Percentiles rank a stretch among this genome's conserved stretches.
phyloP scores from a whole-genome alignment of 2,113 vertebrate species.

The Formicarius rufipectus region DNA sequence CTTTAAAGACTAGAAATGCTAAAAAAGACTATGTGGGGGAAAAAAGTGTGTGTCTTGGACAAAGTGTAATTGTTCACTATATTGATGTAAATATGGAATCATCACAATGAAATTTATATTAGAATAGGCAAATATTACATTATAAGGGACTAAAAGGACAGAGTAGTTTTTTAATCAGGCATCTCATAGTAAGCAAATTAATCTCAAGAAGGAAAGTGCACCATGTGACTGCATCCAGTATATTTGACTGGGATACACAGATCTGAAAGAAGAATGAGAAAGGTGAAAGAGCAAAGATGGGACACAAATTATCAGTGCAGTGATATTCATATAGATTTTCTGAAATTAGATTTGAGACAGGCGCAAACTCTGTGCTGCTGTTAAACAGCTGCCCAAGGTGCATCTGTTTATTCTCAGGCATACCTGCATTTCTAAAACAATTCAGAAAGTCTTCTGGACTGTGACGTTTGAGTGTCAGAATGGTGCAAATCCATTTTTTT shows the following conservation, averaged over 20 bases:
- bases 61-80: not conserved
- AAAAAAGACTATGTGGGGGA: not conserved
- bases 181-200: not conserved
- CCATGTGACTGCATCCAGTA: not conserved
- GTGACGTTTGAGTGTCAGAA: not conserved
- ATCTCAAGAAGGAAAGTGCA: not conserved
- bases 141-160: not conserved
- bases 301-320: not conserved
- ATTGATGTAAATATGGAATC: not conserved
- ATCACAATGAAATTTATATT: not conserved
- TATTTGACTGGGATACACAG: not conserved
- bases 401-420: not conserved
- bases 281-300: not conserved
- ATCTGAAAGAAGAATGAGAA: not conserved
- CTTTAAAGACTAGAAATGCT: not conserved
- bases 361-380: not conserved
- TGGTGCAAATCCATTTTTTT: not conserved
- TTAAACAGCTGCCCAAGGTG: not conserved
- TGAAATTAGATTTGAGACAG: not conserved
- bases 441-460: not conserved
- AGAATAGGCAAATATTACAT: not conserved
- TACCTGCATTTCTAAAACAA: not conserved
- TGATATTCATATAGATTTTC: not conserved
- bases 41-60: not conserved
- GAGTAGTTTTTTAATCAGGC: not conserved